Conservation (phyloP, 2,888 invertebrate species). For the Volucella bombylans region DNA sequence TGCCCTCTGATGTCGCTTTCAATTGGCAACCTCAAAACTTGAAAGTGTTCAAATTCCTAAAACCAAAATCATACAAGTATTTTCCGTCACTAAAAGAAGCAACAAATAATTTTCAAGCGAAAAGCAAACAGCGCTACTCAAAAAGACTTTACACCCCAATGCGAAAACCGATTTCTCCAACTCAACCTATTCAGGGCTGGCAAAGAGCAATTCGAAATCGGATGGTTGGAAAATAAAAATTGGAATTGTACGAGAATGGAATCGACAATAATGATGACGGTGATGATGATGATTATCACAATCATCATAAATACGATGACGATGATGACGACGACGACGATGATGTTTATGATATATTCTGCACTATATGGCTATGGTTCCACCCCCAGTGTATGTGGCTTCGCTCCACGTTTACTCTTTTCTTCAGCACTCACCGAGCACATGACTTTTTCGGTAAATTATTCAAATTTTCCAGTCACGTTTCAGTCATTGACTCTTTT, state of each 20-base stretch:
- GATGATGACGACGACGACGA: constrained; percentile 49
- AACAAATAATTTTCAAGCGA: too few species aligned
- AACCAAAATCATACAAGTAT: too few species aligned
- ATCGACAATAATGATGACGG: constrained; percentile 45
- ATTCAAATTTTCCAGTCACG: constrained; percentile 73
- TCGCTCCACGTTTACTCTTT: constrained; percentile 14
- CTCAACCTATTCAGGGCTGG: not conserved
- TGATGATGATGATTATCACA: constrained; percentile 55
- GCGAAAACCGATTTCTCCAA: not conserved
- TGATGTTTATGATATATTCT: constrained; percentile 4
- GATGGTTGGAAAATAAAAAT: constrained; percentile 38
- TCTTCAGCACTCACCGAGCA: constrained; percentile 23
- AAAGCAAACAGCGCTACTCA: too few species aligned
- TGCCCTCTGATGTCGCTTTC: too few species aligned
- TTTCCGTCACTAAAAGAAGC: too few species aligned
- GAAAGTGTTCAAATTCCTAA: too few species aligned
- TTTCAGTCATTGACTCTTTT: constrained; percentile 73
- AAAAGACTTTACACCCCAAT: too few species aligned
- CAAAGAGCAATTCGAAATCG: constrained; percentile 27
- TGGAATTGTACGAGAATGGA: constrained; percentile 44
- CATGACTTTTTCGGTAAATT: constrained; percentile 67
- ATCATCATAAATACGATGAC: constrained; percentile 43
- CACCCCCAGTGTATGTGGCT: constrained; percentile 16
- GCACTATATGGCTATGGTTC: constrained; percentile 19
- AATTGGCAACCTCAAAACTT: too few species aligned